Conservation (phyloP, 2,113 vertebrate genomes). For the Ammodytes marinus region DNA sequence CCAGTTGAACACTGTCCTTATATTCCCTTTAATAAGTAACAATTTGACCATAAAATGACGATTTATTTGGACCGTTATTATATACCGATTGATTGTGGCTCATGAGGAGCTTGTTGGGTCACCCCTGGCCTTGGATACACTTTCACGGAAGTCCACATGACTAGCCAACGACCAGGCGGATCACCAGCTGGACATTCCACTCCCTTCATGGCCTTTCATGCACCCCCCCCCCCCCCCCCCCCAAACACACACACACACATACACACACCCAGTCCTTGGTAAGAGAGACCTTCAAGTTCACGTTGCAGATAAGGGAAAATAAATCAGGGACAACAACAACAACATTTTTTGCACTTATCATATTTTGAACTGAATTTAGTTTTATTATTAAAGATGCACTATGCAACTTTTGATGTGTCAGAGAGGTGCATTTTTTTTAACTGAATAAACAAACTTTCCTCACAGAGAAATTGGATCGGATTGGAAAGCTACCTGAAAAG, state of each 20-base stretch:
- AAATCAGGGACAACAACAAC: not conserved
- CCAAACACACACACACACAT: too few species aligned
- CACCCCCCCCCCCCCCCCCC: not conserved
- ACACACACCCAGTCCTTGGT: conserved; percentile 6
- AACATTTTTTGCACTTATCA: too few species aligned
- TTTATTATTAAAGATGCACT: not conserved
- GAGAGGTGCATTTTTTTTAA: too few species aligned
- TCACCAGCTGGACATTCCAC: conserved; percentile 66
- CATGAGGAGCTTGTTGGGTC: not conserved
- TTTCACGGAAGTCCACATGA: not conserved
- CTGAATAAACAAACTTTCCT: too few species aligned
- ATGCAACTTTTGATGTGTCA: too few species aligned
- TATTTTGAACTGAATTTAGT: not conserved
- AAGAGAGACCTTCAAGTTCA: conserved; percentile 12
- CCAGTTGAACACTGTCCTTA: not conserved
- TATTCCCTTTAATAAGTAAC: not conserved
- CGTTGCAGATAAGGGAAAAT: not conserved
- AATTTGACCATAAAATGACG: not conserved
- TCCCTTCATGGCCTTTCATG: conserved; percentile 15
- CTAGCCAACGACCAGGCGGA: conserved; percentile 31
- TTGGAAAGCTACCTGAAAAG: too few species aligned
- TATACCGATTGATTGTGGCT: not conserved
- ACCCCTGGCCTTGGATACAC: not conserved
- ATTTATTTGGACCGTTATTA: not conserved
- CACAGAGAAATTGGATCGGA: too few species aligned